A percentile compares a stretch with the other conserved stretches of the same genome.
Evolutionary conservation across 2,797 vertebrate species (phyloP).

Genomic region (Pipistrellus pipistrellus): DNA sequence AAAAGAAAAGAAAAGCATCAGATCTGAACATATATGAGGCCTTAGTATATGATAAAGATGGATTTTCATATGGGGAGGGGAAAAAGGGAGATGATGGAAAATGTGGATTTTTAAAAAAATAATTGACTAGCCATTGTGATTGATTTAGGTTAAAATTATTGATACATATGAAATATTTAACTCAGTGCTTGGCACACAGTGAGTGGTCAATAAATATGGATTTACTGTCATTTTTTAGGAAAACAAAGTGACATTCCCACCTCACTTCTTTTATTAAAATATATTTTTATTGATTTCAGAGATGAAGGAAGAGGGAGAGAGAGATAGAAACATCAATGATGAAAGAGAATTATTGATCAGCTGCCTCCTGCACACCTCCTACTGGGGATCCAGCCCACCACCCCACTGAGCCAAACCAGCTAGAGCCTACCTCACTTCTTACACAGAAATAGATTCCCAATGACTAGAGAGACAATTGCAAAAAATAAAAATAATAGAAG

Average conservation of each 20-base stretch:
- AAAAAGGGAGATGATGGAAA: neutral
- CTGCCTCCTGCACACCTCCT: too few relatives aligned
- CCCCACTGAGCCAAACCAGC: too few relatives aligned
- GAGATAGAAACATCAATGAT: too few relatives aligned
- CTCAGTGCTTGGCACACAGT: neutral
- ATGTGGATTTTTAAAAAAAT: neutral
- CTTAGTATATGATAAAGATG: neutral
- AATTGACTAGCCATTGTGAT: neutral
- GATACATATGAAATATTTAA: neutral
- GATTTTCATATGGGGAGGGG: neutral
- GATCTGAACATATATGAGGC: neutral
- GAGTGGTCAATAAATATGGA: conserved; percentile 10
- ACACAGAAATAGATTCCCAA: conserved; percentile 12
- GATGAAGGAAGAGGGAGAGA: too few relatives aligned
- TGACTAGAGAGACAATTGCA: neutral
- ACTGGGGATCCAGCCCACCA: too few relatives aligned
- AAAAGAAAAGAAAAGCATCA: neutral
- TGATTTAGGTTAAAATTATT: neutral
- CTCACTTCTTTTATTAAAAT: too few relatives aligned
- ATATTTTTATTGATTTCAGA: too few relatives aligned
- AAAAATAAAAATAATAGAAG: neutral
- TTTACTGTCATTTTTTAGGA: neutral
- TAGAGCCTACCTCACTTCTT: neutral
- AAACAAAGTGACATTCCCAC: conserved; percentile 30
- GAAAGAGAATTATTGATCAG: too few relatives aligned